Conservation (phyloP, 2,113 vertebrate species). For the Furnarius figulus region DNA sequence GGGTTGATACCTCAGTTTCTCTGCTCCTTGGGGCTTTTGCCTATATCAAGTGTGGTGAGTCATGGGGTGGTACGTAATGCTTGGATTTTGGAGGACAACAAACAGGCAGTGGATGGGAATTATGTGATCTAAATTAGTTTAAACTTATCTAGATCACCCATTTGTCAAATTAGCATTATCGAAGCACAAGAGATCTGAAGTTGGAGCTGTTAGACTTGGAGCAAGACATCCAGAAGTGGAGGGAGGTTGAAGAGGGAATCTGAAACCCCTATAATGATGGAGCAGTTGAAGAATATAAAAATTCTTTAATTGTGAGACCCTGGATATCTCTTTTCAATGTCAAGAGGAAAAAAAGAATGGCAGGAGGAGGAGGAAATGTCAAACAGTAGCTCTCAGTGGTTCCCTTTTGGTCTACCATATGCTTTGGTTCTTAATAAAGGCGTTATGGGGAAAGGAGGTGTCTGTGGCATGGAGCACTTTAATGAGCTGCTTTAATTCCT, state of each 20-base stretch:
- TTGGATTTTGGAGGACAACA: background rate
- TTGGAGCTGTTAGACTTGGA: background rate
- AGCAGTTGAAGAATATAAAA: background rate
- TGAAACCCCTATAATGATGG: background rate
- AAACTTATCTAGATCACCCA: background rate
- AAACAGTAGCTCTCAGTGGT: background rate
- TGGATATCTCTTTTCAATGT: background rate
- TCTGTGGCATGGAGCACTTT: background rate
- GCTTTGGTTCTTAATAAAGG: background rate
- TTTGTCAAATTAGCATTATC: background rate
- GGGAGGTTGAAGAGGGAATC: background rate
- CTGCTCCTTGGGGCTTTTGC: background rate
- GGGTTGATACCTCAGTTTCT: background rate
- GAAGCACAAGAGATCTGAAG: background rate
- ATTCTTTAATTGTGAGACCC: background rate
- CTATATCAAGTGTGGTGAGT: background rate
- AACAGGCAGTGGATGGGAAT: background rate
- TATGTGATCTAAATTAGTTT: background rate
- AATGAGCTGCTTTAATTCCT: background rate
- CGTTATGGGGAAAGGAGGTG: background rate
- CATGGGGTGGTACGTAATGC: background rate
- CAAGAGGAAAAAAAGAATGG: background rate
- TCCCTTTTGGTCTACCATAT: background rate
- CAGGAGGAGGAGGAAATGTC: background rate
- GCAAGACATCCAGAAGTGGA: background rate